phyloP scores from a whole-genome alignment of 2,113 vertebrate genomes.

The Equus quagga region DNA sequence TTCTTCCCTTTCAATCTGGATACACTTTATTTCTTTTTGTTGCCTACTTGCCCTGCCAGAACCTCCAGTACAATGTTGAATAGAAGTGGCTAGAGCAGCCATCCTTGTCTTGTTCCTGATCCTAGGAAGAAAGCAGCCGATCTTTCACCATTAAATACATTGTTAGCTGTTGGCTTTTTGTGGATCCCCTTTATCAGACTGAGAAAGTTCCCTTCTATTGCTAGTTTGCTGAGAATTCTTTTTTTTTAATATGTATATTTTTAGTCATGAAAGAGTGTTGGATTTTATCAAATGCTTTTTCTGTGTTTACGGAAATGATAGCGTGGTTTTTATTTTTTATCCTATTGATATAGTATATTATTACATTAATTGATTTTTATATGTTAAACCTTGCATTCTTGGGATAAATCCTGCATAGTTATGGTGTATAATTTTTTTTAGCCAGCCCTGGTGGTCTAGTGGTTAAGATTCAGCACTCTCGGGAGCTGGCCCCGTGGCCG shows the following conservation, averaged over 20 bases:
- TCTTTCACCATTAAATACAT: background rate
- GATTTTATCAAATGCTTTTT: constrained; percentile 1
- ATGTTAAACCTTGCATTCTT: background rate
- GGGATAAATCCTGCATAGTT: background rate
- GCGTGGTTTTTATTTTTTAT: background rate
- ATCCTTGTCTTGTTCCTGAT: background rate
- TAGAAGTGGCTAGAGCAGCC: background rate
- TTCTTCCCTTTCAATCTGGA: background rate
- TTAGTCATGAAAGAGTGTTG: background rate
- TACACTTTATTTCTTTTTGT: background rate
- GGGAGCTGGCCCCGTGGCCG: no score
- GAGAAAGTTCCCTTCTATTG: background rate
- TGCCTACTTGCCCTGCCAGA: background rate
- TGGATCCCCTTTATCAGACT: background rate
- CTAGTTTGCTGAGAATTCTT: background rate
- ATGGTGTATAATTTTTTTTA: background rate
- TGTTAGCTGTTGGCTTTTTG: background rate
- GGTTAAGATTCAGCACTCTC: no score
- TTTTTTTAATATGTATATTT: background rate
- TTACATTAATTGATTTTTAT: background rate
- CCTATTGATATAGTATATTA: background rate
- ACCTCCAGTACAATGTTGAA: background rate
- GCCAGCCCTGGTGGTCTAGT: no score
- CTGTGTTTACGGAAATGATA: background rate
- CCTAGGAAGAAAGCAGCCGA: background rate